These are phyloP conservation scores for Orthonychiurus folsomi DNA, from an alignment of 2,888 invertebrate species.

Conservation along the genomic window DNA sequence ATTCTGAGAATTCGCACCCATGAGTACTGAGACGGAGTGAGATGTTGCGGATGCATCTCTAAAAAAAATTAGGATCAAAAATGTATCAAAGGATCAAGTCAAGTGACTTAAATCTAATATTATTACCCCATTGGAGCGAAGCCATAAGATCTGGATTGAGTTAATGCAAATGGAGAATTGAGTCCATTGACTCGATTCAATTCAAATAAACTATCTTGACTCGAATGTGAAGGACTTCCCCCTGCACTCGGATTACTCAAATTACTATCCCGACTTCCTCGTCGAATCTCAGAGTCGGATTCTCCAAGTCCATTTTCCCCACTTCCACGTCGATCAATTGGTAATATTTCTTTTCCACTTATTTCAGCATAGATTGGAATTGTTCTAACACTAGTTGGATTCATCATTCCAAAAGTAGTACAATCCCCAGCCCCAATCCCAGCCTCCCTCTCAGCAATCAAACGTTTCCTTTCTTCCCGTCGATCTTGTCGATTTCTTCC, in stretches of 20 bases:
- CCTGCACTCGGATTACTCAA: conserved; percentile 22
- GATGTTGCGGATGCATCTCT: neutral
- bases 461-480: conserved; percentile 27
- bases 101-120: neutral
- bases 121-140: conserved; percentile 5
- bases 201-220: conserved; percentile 29
- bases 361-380: neutral
- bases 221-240: conserved; percentile 24
- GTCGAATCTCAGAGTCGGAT: conserved; percentile 14
- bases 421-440: too few relatives aligned
- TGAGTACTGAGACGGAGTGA: conserved; percentile 16
- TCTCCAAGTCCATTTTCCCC: conserved; percentile 19
- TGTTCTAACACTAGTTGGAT: neutral
- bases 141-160: conserved; percentile 9
- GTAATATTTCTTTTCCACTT: neutral
- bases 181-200: neutral
- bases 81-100: neutral
- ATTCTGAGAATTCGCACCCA: conserved; percentile 12
- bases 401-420: conserved; percentile 2
- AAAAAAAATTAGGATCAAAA: neutral
- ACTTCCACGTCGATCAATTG: conserved; percentile 20
- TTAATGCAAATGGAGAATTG: neutral
- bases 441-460: conserved; percentile 29
- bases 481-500: conserved; percentile 22
- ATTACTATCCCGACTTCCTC: conserved; percentile 30